Base-by-base conservation (phyloP, 2,797 vertebrate species). In the Enteromius argenteus region DNA sequence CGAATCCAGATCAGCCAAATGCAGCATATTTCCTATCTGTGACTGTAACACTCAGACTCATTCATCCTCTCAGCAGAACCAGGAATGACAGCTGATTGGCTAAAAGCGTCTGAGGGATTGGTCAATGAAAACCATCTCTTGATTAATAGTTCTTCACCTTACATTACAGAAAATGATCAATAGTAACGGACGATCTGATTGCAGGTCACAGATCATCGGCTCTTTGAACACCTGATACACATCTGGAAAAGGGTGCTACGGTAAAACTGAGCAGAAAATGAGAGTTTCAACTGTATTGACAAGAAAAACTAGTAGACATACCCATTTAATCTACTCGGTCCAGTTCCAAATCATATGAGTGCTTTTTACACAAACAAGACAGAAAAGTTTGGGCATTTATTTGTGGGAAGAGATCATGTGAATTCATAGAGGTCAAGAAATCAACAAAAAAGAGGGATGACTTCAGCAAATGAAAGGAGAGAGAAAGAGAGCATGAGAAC, bases 241-340 rank as follows among this genome's bases (percentile, higher is more conserved):
- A 88, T 87, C 91, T 90, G 92, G 88, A 93, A 75, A 80, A 84
- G 77, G 88, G 91, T 88, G 92, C 91, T 88, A 91, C 53, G 42
- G 93, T 93, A 93, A 91, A 91, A 91, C 91, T 92, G 92, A 93
- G 92, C 92, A 93, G 90, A 94, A 92, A 90, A 92, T 92, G 89
- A 92, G 92, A 89, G 93, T 93, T 89, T 94, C 92, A 92, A 94
- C 94, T 92, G 93, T 90, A 93, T 94, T 93, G 93, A 95, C 93
- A 95, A 92, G 91, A 95, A 95, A 94, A 94, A 95, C 95, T 93
- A 91, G 88, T 87, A 90, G 90, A 96, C 95, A 90, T 96, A 96
- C 95, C 95, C 94, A 91, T 87, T 94, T 94, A 96, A 95, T 94
- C 95, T 94, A 95, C 94, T 94, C 95, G 94, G 90, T 96, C 94